Evolutionary conservation across 2,888 invertebrate genomes (phyloP), one percentile per base, ranked within the genome.

Genomic region (Allolobophora icterica): DNA sequence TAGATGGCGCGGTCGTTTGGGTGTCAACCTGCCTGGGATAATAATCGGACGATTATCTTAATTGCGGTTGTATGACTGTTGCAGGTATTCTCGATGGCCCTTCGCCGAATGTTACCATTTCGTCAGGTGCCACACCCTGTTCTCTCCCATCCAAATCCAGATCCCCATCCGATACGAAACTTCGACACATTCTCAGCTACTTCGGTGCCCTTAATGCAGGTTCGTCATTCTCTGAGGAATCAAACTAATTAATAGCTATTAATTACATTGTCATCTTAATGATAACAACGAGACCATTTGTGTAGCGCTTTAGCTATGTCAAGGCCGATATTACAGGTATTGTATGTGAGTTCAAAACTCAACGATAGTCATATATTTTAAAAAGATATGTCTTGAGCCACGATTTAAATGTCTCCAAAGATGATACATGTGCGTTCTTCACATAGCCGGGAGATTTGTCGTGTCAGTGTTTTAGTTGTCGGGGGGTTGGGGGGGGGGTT

Each of bases 131-230:
- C 38, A 34, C 35, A 35, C 38, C 87, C 2, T 38, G 34, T 34
- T 19, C 5, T 13, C 30, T 35, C 19, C 35, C 24, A 3, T 24
- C 87, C 71, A 71, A 87, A 35, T 8, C 34, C 87, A 35, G 35
- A 34, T 87, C 87, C 5, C 24, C 87, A 19, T 87, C 87, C 0
- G 87, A 38, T 21, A 34, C 87, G 35, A 87, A 87, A 38, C 87
- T 87, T 35, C 87, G 87, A 13, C 87, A 87, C 38, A 24, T 87
- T 87, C 87, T 87, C 34, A 87, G 87, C 87, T 87, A 87, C 87
- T 87, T 87, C 19, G 87, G 87, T 19, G 34, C 87, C 35, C 35
- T 87, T n/a, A 87, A 87, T 38, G 87, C 87, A 87, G 87, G 87
- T 87, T 87, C 24, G 87, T 34, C 35, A 87, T 11, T 30, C 71